Conservation (phyloP, 2,888 invertebrate genomes). For the Cephus nigrinus region DNA sequence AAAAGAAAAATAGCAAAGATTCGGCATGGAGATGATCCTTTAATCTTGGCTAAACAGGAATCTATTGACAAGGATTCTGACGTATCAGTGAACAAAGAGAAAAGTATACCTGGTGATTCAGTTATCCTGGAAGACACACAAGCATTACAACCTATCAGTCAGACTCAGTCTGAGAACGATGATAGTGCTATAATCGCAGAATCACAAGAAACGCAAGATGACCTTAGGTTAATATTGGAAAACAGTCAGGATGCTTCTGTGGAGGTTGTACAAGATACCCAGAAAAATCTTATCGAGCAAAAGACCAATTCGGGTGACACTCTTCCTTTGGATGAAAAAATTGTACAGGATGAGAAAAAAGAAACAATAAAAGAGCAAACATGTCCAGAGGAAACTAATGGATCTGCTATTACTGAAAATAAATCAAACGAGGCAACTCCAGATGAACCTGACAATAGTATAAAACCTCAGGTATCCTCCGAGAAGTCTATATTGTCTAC, state of each 20-base stretch:
- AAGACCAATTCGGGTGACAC: background rate
- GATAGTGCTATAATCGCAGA: conserved; percentile 11
- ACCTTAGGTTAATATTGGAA: background rate
- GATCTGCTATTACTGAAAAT: background rate
- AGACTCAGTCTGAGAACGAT: background rate
- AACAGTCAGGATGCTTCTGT: background rate
- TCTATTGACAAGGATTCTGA: background rate
- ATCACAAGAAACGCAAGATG: conserved; percentile 13
- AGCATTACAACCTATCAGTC: background rate
- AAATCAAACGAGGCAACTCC: background rate
- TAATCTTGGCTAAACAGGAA: conserved; percentile 6
- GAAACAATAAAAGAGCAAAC: background rate
- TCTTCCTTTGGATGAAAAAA: background rate
- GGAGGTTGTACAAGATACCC: background rate
- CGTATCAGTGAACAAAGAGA: background rate
- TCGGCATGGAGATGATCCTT: conserved; percentile 1
- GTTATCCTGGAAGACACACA: background rate
- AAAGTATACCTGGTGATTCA: background rate
- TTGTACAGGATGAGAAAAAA: background rate
- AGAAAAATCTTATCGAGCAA: background rate
- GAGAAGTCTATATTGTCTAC: background rate
- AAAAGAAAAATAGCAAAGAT: conserved; percentile 29
- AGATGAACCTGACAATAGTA: background rate
- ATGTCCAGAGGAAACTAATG: background rate
- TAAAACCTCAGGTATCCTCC: background rate